These are phyloP conservation scores for Apamea epomidion DNA, from an alignment of 2,888 invertebrate species.

Conservation along the genomic window DNA sequence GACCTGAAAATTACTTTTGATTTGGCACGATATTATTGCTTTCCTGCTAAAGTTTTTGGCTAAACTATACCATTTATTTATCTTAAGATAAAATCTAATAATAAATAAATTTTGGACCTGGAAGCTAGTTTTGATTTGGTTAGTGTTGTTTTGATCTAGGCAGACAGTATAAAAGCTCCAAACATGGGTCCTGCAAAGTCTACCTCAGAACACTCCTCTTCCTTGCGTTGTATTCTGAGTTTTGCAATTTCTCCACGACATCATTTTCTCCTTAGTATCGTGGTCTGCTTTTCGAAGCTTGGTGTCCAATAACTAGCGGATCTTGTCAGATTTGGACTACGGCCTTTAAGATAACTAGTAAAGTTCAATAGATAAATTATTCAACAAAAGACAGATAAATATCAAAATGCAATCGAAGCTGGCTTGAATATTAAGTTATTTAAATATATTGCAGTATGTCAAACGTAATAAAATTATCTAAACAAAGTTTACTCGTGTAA, in stretches of 20 bases:
- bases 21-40: not conserved
- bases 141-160: not conserved
- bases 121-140: too few relatives aligned
- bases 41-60: not conserved
- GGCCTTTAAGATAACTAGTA: not conserved
- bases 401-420: not conserved
- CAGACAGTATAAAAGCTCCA: not conserved
- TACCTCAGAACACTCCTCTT: not conserved
- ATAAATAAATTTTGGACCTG: not conserved
- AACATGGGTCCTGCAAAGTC: not conserved
- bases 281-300: not conserved
- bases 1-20: not conserved
- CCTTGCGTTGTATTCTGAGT: not conserved
- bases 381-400: conserved; percentile 2
- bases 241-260: not conserved
- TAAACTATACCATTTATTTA: too few relatives aligned
- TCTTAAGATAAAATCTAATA: not conserved
- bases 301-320: not conserved
- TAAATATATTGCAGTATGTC: not conserved
- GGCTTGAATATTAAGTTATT: not conserved
- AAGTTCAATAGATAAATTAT: conserved; percentile 7
- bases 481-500: not conserved
- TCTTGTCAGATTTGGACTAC: not conserved
- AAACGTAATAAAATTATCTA: not conserved
- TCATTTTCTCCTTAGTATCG: not conserved